Base-by-base conservation (phyloP, 2,113 vertebrate genomes). In the Macquaria australasica region DNA sequence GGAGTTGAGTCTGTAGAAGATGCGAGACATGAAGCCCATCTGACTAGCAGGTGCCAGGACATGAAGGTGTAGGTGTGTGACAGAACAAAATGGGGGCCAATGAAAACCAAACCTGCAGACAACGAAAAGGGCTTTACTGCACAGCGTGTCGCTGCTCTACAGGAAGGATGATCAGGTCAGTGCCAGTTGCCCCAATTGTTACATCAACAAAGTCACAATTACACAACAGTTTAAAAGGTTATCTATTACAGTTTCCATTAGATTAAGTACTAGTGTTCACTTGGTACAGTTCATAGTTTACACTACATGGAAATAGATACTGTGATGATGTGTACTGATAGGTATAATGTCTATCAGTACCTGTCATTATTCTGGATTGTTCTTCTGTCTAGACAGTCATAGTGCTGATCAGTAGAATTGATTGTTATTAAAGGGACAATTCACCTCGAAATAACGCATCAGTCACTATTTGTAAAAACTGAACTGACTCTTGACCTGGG, bases 61-160 rank as follows among this genome's bases (percentile, higher is more conserved):
- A 0, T 99, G 99, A 62, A 99, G 97, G 84, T 99, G 99, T 67
- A 99, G 93, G 84, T 99, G 99, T 62, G 95, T 85, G 85, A 99
- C 96, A 0, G 98, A 98, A 83, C 96, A 97, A 94, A 99, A 99
- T 0, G 98, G 98, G 34, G 99, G 98, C 96, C 97, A 94, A 53
- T 99, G 99, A 88, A 99, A 99, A 63, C 99, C 99, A 94, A 99
- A 97, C 91, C 99, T 99, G 91, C 76, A 94, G 90, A 79, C 80
- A 91, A 69, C 83, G 72, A 10, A 68, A 69, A 81, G 3, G 14
- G 5, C 12, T 5, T 63, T 28, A 75, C 59, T 60, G 31, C 21
- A 39, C 18, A 23, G 3, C 60, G 10, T 4, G 8, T 45, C 45
- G 62, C 18, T 56, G 18, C 10, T 43, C 10, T 6, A 39, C 20